Evolutionary conservation across 2,113 vertebrate species (phyloP), one percentile per base, ranked within the genome.

Genomic region (Chinchilla lanigera): DNA sequence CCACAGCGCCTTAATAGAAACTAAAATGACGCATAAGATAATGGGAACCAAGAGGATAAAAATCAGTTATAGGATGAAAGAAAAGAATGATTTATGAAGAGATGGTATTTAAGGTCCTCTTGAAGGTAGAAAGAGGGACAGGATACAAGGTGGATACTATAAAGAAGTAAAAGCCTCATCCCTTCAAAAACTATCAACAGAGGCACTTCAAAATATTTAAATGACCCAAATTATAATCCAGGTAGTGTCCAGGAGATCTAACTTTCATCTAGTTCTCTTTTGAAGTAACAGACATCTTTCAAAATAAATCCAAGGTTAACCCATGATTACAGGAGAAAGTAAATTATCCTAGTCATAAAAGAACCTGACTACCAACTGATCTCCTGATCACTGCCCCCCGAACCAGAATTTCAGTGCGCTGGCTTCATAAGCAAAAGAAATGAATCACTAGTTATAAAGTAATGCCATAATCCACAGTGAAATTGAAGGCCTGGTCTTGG

Each of bases 261-360:
- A 44, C 22, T 95, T 38, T 35, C 26, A 77, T 60, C 54, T 52
- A 38, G 80, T 88, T 89, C 56, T 38, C 9, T 89, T 89, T 73
- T 33, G 28, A n/a, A 47, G 33, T 24, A 82, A 89, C 0, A 82
- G 33, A 58, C 52, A 80, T 75, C 73, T 67, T 33, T 26, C 7
- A 91, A 85, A 93, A 94, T 16, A 71, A 95, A 84, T 38, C 52
- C 35, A 86, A 63, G 1, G 83, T 8, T 56, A 86, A 44, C 11
- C 38, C 52, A 82, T n/a, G 19, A 69, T 67, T 26, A 11, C 0
- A 93, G 38, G 17, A 86, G 78, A 73, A 86, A 85, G 58, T n/a
- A 38, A 56, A 50, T 78, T 84, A 71, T 82, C 67, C 85, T 65
- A 33, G 80, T 95, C 61, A 94, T 44, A 58, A 90, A 95, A 95